A percentile compares a stretch with the other conserved stretches of the same genome.
These are phyloP conservation scores for Cephalotes varians DNA, from an alignment of 2,888 invertebrate genomes.

Conservation along the genomic window DNA sequence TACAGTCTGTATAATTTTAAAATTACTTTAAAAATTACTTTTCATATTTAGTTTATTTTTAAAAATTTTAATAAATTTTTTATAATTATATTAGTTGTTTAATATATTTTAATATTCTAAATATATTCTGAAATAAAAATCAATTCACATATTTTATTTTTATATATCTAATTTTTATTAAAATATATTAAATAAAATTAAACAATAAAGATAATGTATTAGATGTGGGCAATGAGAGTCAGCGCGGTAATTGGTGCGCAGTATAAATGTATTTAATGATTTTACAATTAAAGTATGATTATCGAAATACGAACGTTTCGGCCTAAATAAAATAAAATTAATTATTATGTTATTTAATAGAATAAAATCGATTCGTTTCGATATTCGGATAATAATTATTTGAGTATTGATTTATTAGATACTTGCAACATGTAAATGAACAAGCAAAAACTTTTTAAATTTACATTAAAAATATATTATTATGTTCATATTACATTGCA, in stretches of 20 bases:
- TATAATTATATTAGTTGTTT: neutral
- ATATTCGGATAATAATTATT: neutral
- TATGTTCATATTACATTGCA: neutral
- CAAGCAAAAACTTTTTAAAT: neutral
- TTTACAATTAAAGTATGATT: too few relatives aligned
- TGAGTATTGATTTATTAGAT: neutral
- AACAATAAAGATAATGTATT: too few relatives aligned
- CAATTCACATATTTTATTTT: neutral
- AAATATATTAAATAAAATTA: too few relatives aligned
- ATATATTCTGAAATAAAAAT: neutral
- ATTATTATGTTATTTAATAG: neutral
- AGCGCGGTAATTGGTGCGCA: too few relatives aligned
- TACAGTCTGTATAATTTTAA: neutral
- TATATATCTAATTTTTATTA: too few relatives aligned
- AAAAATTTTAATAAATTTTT: neutral
- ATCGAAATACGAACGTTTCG: too few relatives aligned
- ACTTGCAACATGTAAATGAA: neutral
- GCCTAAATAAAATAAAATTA: too few relatives aligned
- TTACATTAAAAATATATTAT: neutral
- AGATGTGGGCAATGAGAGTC: too few relatives aligned
- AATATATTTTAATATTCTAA: neutral
- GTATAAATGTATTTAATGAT: too few relatives aligned
- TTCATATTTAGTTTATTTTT: neutral
- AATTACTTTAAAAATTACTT: neutral
- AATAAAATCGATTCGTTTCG: neutral